phyloP scores from a whole-genome alignment of 2,113 vertebrate species.

The Proterorhinus semilunaris region DNA sequence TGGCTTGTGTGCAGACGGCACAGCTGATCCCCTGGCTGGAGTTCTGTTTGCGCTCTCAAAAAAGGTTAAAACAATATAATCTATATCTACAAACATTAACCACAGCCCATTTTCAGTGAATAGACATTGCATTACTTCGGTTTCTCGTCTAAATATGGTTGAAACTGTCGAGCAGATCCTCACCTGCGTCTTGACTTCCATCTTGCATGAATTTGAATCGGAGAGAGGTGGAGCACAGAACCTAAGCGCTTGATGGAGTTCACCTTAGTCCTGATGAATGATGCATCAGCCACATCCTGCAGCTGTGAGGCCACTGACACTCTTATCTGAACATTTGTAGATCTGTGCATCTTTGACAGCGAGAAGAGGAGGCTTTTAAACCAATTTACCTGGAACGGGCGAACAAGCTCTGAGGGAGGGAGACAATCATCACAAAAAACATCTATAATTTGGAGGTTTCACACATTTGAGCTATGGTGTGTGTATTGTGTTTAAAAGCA shows the following conservation, averaged over 20 bases:
- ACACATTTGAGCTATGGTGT: not conserved
- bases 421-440: not conserved
- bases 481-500: not conserved
- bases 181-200: slow-evolving; percentile 29
- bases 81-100: no score
- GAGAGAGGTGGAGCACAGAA: slow-evolving; percentile 15
- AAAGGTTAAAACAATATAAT: no score
- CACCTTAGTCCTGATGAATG: slow-evolving; percentile 39
- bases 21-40: no score
- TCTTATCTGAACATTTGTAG: not conserved
- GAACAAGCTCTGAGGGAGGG: not conserved
- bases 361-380: not conserved
- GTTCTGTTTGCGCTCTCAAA: no score
- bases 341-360: slow-evolving; percentile 9
- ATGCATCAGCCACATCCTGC: slow-evolving; percentile 23
- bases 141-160: not conserved
- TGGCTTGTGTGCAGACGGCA: no score
- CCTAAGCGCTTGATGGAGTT: slow-evolving; percentile 18
- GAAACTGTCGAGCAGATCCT: slow-evolving; percentile 6
- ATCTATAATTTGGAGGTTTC: not conserved
- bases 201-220: slow-evolving; percentile 43
- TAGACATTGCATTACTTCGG: not conserved
- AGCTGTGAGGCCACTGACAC: slow-evolving; percentile 15
- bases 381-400: not conserved
- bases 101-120: no score